A percentile compares a stretch with the other conserved stretches of the same genome.
phyloP scores from a whole-genome alignment of 2,113 vertebrate genomes.

The Ellobius talpinus region DNA sequence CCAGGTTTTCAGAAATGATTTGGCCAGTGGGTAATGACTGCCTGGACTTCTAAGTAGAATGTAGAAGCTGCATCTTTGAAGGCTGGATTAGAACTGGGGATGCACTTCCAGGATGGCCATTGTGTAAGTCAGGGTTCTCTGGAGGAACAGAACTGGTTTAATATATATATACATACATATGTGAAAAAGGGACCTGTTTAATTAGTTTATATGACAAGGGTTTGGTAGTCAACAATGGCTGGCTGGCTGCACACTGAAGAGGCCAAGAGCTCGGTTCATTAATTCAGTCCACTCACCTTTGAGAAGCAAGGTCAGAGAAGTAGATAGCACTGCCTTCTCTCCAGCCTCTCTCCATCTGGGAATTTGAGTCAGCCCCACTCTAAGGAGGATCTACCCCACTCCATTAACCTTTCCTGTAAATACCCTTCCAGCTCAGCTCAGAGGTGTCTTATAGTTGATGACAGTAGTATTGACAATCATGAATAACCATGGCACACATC shows the following conservation, averaged over 20 bases:
- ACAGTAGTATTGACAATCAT: no score
- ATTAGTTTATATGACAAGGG: not conserved
- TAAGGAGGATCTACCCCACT: not conserved
- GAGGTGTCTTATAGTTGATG: no score
- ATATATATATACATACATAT: no score
- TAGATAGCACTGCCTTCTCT: not conserved
- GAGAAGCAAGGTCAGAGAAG: not conserved
- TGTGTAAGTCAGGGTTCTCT: not conserved
- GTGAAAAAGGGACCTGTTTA: not conserved
- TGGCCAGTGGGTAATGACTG: not conserved
- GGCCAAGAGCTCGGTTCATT: not conserved
- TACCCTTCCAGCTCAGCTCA: not conserved
- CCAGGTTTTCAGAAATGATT: constrained; percentile 5
- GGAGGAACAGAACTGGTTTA: not conserved
- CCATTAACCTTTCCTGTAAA: not conserved
- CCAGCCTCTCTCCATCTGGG: not conserved
- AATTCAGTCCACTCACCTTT: not conserved
- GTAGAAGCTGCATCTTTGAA: not conserved
- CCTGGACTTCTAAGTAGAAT: not conserved
- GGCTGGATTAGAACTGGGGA: not conserved
- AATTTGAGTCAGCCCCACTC: not conserved
- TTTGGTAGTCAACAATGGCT: not conserved
- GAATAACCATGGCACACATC: no score
- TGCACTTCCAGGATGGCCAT: not conserved
- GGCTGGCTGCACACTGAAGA: not conserved